Evolutionary conservation across 2,797 vertebrate species (phyloP), one percentile per base, ranked within the genome.

Genomic region (Spinibarbus caldwelli): DNA sequence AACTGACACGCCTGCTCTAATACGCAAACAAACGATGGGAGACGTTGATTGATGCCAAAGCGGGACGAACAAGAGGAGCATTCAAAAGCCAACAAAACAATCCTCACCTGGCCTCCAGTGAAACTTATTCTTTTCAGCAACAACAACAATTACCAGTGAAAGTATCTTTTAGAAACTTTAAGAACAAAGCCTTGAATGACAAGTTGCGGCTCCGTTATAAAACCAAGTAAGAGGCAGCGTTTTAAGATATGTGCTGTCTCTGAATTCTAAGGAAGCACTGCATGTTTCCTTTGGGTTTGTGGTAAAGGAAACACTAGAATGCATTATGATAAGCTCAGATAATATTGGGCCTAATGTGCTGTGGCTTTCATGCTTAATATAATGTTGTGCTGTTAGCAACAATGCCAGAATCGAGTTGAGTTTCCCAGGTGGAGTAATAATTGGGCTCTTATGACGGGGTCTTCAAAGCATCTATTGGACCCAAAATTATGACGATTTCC

Each of bases 21-120:
- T 31, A 41, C 26, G 34, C 38, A 36, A 34, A 59, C 36, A 71
- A 78, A 78, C 5, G 3, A 59, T 29, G 75, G n/a, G 38, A 57
- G 83, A 78, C 36, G 11, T 19, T 70, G 83, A 78, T 84, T 78
- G 83, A 78, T 78, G 76, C 64, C 64, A 12, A 36, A 54, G 62
- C 62, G 26, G 1, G 1, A 26, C 31, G 19, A n/a, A 76, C 15
- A 6, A 83, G 31, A 36, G 19, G 31, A 45, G 47, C 47, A 9
- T 77, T 77, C 34, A 68, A 26, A 67, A 52, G 29, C 15, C 8
- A 34, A 15, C 54, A 62, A 14, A 15, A 15, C 26, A 57, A 49
- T 36, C 11, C 36, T 72, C 52, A 34, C 52, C 70, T 62, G 52
- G 26, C 26, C n/a, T 41, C 34, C 34, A 84, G 21, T 36, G 15